A percentile compares a stretch with the other conserved stretches of the same genome.
Evolutionary conservation across 2,113 vertebrate genomes (phyloP).

Genomic region (Rhinoderma darwinii): DNA sequence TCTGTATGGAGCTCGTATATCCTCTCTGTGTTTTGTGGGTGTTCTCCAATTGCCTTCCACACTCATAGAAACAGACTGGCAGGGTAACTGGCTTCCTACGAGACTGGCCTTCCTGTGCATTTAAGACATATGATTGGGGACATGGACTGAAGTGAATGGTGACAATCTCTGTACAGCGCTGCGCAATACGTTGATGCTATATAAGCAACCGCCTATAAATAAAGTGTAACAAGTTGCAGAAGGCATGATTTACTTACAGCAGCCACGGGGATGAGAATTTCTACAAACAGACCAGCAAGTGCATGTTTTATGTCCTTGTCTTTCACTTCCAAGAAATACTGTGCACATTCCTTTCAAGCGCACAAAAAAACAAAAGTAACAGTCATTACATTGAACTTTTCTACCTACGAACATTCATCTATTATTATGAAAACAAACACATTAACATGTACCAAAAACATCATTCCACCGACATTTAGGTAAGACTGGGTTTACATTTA

Average conservation of each 20-base stretch:
- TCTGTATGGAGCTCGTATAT: no score
- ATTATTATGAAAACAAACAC: not conserved
- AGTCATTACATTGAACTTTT: not conserved
- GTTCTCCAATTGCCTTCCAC: no score
- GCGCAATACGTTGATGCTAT: not conserved
- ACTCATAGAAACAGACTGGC: no score
- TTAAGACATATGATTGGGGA: no score
- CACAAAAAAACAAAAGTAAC: not conserved
- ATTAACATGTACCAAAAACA: not conserved
- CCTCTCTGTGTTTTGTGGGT: no score
- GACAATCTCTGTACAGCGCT: not conserved
- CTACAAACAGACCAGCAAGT: constrained; percentile 96
- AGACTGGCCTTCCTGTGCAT: no score
- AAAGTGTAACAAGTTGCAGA: not conserved
- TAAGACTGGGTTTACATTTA: no score
- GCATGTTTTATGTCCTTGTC: constrained; percentile 99
- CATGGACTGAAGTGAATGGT: no score
- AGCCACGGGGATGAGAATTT: constrained; percentile 98
- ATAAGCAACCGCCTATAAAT: not conserved
- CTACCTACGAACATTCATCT: not conserved
- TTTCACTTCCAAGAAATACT: constrained; percentile 98
- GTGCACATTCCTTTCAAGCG: constrained; percentile 88
- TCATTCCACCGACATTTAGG: not conserved
- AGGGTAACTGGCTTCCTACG: no score
- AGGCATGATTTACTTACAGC: constrained; percentile 84